These are phyloP conservation scores for Phainopepla nitens DNA, from an alignment of 2,113 vertebrate species.

Conservation along the genomic window DNA sequence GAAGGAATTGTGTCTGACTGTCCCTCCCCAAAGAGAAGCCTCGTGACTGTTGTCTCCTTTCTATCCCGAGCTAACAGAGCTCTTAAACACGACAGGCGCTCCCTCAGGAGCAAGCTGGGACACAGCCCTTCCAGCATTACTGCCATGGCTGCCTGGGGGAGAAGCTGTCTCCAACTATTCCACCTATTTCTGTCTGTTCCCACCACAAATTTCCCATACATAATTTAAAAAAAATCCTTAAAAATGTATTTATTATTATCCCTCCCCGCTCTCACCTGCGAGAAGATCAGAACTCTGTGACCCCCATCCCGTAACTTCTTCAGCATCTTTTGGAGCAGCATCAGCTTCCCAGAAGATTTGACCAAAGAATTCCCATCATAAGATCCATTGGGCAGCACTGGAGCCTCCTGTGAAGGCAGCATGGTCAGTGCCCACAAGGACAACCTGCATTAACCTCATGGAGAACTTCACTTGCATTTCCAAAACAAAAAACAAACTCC, in stretches of 20 bases:
- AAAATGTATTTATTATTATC: background rate
- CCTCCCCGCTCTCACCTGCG: slow-evolving; percentile 78
- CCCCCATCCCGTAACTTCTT: slow-evolving; percentile 92
- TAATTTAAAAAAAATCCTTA: background rate
- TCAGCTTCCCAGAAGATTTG: slow-evolving; percentile 95
- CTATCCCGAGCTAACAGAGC: background rate
- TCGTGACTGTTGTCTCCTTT: background rate
- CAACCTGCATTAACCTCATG: fast-evolving
- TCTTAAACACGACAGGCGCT: background rate
- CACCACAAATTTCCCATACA: background rate
- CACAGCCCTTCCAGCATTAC: background rate
- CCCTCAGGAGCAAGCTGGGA: background rate
- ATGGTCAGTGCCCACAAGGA: background rate
- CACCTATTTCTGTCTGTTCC: background rate
- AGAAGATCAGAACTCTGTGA: slow-evolving; percentile 96
- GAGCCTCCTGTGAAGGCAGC: slow-evolving; percentile 83
- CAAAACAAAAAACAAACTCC: background rate
- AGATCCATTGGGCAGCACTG: slow-evolving; percentile 92
- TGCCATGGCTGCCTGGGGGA: background rate
- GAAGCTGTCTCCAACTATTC: background rate
- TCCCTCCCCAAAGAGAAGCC: background rate
- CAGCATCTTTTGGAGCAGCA: slow-evolving; percentile 96
- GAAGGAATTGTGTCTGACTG: fast-evolving
- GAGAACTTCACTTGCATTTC: background rate
- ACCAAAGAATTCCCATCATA: slow-evolving; percentile 93